phyloP scores from a whole-genome alignment of 2,888 invertebrate species.

The Rhogogaster chlorosoma region DNA sequence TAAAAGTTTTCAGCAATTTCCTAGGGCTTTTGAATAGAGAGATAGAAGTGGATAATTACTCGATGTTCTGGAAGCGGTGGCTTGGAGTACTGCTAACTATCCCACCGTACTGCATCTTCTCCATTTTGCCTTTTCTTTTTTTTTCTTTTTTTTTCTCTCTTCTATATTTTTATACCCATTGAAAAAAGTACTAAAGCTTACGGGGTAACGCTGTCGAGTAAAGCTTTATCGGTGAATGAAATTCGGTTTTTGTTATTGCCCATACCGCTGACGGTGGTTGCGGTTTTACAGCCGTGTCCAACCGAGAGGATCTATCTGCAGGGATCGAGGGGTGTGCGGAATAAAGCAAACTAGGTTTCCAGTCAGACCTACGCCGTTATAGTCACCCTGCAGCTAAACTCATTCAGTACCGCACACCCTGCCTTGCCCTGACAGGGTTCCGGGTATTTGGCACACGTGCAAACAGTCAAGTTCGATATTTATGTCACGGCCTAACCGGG shows the following conservation, averaged over 20 bases:
- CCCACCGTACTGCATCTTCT: neutral
- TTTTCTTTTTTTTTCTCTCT: neutral
- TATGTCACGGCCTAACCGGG: constrained; percentile 9
- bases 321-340: neutral
- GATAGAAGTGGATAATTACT: neutral
- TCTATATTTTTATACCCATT: neutral
- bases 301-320: neutral
- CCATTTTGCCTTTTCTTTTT: neutral
- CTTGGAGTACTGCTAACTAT: neutral
- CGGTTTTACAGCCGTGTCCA: constrained; percentile 27
- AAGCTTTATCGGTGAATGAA: constrained; percentile 34
- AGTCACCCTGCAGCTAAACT: constrained; percentile 23
- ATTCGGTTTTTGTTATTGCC: constrained; percentile 43
- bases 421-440: neutral
- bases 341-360: constrained; percentile 15
- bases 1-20: neutral
- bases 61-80: neutral
- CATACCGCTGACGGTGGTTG: constrained; percentile 9
- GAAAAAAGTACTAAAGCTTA: neutral
- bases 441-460: constrained; percentile 33
- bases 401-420: neutral
- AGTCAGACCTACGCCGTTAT: neutral
- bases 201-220: neutral
- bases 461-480: constrained; percentile 23
- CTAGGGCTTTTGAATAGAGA: neutral